Evolutionary conservation across 1,140 invertebrate species (phyloP), one percentile per base, ranked within the genome.

Genomic region (Callitettix versicolor): DNA sequence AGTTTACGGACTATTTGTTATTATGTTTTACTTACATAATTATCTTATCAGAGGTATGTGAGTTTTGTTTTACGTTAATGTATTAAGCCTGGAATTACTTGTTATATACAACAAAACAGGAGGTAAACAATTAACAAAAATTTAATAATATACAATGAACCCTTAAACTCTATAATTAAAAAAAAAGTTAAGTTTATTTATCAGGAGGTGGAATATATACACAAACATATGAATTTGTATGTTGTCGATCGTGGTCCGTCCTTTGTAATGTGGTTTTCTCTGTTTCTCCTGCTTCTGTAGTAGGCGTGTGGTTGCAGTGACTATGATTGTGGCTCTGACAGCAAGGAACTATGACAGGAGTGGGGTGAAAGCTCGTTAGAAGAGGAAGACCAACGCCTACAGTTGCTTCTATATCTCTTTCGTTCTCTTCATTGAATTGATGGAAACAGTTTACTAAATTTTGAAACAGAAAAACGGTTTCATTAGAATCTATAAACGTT

Each of bases 361-460:
- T 30, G 1, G 48, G 48, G 17, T 51, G 48, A 20, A 51, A 51
- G 17, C 53, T 43, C 2, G 53, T 54, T 26, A 55, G 22, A n/a
- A 55, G 43, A 17, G 53, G 53, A 14, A 54, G 53, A 2, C 22
- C 30, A 22, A 50, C 52, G 14, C 17, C 20, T 33, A 17, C 44
- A 4, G 53, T 40, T 26, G 26, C 41, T 47, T 56, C 55, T n/a
- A n/a, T n/a, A n/a, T n/a, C n/a, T 24, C 36, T 15, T 20, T 53
- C 44, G n/a, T 17, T 33, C 21, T 41, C 34, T 22, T 46, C 43
- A 36, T 56, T 51, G 22, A 42, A 38, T 52, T 38, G 55, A 33
- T 52, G 43, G 40, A 46, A 30, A 44, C 40, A 50, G 24, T 38
- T 58, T 21, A 46, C 33, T 58, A n/a, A n/a, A n/a, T n/a, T n/a